Evolutionary conservation across 2,797 vertebrate genomes (phyloP).

Genomic region (Cephalopachus bancanus): DNA sequence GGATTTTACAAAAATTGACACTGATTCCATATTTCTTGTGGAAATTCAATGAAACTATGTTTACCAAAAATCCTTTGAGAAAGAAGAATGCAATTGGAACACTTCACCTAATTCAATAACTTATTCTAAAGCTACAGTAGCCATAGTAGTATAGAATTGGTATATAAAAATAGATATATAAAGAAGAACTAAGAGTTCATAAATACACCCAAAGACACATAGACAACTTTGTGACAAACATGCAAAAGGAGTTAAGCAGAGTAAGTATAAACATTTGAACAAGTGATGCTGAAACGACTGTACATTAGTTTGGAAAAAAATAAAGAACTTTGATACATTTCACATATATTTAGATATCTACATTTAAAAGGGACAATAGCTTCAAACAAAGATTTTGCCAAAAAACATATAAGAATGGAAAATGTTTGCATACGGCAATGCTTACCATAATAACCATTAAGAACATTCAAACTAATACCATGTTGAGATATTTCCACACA

Average conservation of each 20-base stretch:
- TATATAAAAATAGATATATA: not conserved
- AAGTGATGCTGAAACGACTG: not conserved
- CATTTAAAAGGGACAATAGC: not conserved
- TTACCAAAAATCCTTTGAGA: not conserved
- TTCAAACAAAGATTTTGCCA: not conserved
- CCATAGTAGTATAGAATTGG: not conserved
- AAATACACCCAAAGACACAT: not conserved
- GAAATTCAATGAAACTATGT: not conserved
- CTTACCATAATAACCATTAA: not conserved
- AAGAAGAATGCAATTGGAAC: not conserved
- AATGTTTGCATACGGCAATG: not conserved
- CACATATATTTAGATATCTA: not conserved
- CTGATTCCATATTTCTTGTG: not conserved
- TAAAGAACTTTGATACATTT: not conserved
- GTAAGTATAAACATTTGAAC: not conserved
- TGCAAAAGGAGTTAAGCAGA: not conserved
- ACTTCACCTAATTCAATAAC: not conserved
- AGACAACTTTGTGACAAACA: not conserved
- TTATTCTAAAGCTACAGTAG: not conserved
- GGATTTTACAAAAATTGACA: not conserved
- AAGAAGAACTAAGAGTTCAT: not conserved
- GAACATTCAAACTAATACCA: not conserved
- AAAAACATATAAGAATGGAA: not conserved
- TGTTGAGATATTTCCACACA: not conserved
- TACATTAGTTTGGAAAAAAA: not conserved